Percentiles rank a stretch among this genome's conserved stretches.
Conservation (phyloP, 1,140 invertebrate genomes). For the Drosophila tropicalis region DNA sequence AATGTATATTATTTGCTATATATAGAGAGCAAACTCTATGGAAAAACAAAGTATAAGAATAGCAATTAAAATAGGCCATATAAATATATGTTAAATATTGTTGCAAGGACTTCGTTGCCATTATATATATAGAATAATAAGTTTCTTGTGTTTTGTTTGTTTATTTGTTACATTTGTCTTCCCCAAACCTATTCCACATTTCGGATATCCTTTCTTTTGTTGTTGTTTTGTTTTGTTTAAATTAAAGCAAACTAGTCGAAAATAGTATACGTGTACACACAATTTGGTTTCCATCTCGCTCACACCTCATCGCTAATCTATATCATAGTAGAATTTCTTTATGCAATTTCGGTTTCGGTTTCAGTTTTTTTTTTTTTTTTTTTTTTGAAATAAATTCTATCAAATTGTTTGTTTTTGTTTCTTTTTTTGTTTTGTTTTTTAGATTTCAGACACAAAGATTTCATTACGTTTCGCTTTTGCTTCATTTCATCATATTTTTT, state of each 20-base stretch:
- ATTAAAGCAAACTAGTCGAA: conserved; percentile 80
- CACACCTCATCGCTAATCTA: conserved; percentile 22
- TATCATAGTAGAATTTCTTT: conserved; percentile 20
- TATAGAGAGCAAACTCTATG: conserved; percentile 6
- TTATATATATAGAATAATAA: conserved; percentile 60
- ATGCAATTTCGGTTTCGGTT: conserved; percentile 24
- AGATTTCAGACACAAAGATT: conserved; percentile 48
- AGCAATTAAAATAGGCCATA: conserved; percentile 31
- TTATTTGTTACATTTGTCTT: conserved; percentile 21
- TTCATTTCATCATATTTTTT: neutral
- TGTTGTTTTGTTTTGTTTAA: conserved; percentile 40
- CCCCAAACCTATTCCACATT: conserved; percentile 33
- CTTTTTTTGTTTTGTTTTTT: conserved; percentile 35
- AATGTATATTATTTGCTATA: neutral
- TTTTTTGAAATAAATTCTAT: conserved; percentile 21
- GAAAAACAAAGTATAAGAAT: neutral
- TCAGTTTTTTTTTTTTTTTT: conserved; percentile 26
- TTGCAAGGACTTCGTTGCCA: conserved; percentile 74
- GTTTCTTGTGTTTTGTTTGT: conserved; percentile 41
- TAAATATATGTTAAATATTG: conserved; percentile 50
- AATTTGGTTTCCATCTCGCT: conserved; percentile 66
- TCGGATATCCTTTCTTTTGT: too few relatives aligned
- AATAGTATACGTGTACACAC: conserved; percentile 80
- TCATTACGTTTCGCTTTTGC: conserved; percentile 27
- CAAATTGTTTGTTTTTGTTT: conserved; percentile 40